Percentiles rank a stretch among this genome's conserved stretches.
These are phyloP conservation scores for Oppia nitens DNA, from an alignment of 1,140 invertebrate species.

Conservation along the genomic window DNA sequence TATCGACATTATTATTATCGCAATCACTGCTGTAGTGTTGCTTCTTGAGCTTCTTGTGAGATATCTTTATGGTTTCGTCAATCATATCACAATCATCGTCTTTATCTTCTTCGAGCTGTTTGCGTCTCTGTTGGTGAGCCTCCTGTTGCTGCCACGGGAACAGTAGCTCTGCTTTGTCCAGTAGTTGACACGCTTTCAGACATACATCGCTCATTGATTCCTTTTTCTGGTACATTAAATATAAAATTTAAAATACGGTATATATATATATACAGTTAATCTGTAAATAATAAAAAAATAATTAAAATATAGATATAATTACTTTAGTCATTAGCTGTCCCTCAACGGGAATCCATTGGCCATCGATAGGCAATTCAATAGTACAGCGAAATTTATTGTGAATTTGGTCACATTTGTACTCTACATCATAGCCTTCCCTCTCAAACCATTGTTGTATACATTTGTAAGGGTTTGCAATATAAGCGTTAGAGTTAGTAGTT, in stretches of 20 bases:
- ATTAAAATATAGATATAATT: background rate
- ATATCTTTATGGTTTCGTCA: slow-evolving; percentile 12
- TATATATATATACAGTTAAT: background rate
- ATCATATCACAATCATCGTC: slow-evolving; percentile 13
- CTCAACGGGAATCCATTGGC: slow-evolving; percentile 10
- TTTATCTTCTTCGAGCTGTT: slow-evolving; percentile 5
- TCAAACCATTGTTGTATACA: slow-evolving; percentile 17
- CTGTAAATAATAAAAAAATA: background rate
- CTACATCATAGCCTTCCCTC: slow-evolving; percentile 14
- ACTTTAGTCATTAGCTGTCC: slow-evolving; percentile 7
- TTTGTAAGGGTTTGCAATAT: slow-evolving; percentile 15
- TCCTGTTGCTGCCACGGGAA: slow-evolving; percentile 17
- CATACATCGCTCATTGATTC: slow-evolving; percentile 13
- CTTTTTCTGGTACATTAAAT: slow-evolving; percentile 13
- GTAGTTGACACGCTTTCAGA: slow-evolving; percentile 10
- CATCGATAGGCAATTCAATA: slow-evolving; percentile 15
- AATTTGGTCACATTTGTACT: slow-evolving; percentile 12
- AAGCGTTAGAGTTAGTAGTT: slow-evolving; percentile 10
- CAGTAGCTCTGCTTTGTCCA: slow-evolving; percentile 16
- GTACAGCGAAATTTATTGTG: slow-evolving; percentile 14
- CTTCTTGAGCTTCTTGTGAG: slow-evolving; percentile 4
- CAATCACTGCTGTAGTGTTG: background rate
- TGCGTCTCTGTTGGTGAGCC: background rate
- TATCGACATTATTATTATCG: slow-evolving; percentile 3
- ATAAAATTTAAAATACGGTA: background rate